Evolutionary conservation across 2,888 invertebrate genomes (phyloP), one percentile per base, ranked within the genome.

Genomic region (Acrobasis consociella): DNA sequence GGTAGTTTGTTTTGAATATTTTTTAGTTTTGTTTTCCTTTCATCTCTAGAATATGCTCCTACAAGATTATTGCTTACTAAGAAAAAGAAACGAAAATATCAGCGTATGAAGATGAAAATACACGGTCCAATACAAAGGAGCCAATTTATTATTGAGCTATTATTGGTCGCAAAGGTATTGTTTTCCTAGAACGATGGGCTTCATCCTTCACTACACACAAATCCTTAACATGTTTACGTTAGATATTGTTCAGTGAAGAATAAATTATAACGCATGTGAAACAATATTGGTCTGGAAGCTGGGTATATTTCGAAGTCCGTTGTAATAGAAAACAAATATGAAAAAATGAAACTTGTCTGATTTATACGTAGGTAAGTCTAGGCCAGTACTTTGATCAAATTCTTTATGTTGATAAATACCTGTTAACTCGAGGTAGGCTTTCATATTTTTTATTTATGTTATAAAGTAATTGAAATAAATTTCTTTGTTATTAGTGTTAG

Each of bases 91-190:
- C n/a, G 46, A 13, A 46, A 13, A 11, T 13, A 46, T 46, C n/a
- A 11, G 7, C 7, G n/a, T n/a, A 64, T 69, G 74, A 72, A 70
- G 72, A 77, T 72, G 71, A 66, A 72, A 70, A 69, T 64, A 61
- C 61, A 62, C 31, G 31, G 7, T 31, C 31, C 58, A 49, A 60
- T 62, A 68, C 69, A 72, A 73, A 69, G 62, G 63, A 58, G 64
- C 69, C 72, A 72, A 74, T 46, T 73, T 76, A 76, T 78, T 77
- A 74, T 77, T 77, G 75, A 73, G 75, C 74, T 72, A 74, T 71
- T 74, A 72, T 73, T 68, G 68, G 67, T 61, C 66, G 64, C 72
- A 72, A 67, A 70, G 69, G 72, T 69, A 75, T 76, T 76, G 73
- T 76, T 71, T 70, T 65, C 70, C 65, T 53, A 37, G 13, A n/a